Base-by-base conservation (phyloP, 2,113 vertebrate species). In the Tachuris rubrigastra region DNA sequence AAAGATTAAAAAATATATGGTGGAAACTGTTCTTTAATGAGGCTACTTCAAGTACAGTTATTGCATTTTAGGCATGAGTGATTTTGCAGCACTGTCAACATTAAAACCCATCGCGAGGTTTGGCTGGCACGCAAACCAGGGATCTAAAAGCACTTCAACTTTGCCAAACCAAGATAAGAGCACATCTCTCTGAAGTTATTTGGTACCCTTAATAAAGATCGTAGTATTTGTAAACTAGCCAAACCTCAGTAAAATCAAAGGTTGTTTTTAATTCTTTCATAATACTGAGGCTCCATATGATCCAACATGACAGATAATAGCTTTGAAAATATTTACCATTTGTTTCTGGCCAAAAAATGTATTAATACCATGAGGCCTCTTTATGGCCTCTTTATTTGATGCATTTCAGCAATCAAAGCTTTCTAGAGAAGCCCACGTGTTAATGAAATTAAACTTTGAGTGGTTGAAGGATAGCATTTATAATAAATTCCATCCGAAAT, bases 231-330 rank as follows among this genome's bases (percentile, higher is more conserved):
- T 95, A 92, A 92, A 85, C 62, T 89, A 68, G 93, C 94, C 96
- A 97, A 97, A 96, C 97, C 97, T 96, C 91, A 93, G 78, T 77
- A 92, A 93, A 97, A 95, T 95, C 94, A 96, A 96, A 97, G 91
- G 90, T 91, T 91, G 53, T 56, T 93, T 95, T 93, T 87, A 92
- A 90, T 95, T 93, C 67, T 96, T 95, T 95, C 65, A 55, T 93
- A 92, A 91, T 94, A 76, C 44, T 78, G 74, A 89, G 73, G 49
- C 68, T 96, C 75, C 96, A 86, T 95, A 74, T 95, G 89, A 96
- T 96, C 89, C 93, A 95, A 95, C 60, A 56, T 72, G 85, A 93
- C 86, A 94, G 89, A 94, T 89, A 94, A 89, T 77, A 95, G 82
- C 89, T 95, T 81, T 88, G 69, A 90, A 96, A 96, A 90, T 89